These are phyloP conservation scores for Apotomis capreana DNA, from an alignment of 2,888 invertebrate genomes.

Conservation along the genomic window DNA sequence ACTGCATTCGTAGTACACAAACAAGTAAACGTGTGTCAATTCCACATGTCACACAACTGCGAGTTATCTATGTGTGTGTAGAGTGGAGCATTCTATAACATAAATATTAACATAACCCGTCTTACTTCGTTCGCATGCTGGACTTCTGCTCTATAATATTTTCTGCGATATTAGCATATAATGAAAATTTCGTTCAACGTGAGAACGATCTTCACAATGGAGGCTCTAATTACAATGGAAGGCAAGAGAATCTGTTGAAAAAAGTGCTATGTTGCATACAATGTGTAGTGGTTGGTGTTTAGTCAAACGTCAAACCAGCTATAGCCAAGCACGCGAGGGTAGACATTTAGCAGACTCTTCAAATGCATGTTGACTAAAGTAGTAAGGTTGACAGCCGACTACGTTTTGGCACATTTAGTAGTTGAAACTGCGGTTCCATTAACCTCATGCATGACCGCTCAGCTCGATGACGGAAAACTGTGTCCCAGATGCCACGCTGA, in stretches of 20 bases:
- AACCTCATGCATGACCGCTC: too few species aligned
- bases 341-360: not conserved
- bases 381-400: too few species aligned
- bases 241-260: slow-evolving; percentile 59
- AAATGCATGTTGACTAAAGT: not conserved
- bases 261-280: slow-evolving; percentile 63
- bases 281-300: slow-evolving; percentile 56
- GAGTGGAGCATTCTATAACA: too few species aligned
- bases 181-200: slow-evolving; percentile 56
- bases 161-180: slow-evolving; percentile 51
- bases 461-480: too few species aligned
- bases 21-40: too few species aligned
- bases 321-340: slow-evolving; percentile 53
- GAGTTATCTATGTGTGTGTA: too few species aligned
- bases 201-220: slow-evolving; percentile 68
- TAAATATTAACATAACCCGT: too few species aligned
- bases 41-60: too few species aligned
- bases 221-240: slow-evolving; percentile 64
- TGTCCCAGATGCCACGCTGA: too few species aligned
- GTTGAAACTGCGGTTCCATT: too few species aligned
- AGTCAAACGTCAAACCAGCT: slow-evolving; percentile 46
- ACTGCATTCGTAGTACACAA: too few species aligned
- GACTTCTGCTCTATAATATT: slow-evolving; percentile 12
- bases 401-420: not conserved
- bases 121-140: not conserved